Conservation (phyloP, 2,797 vertebrate genomes). For the Odontamblyopus rebecca region DNA sequence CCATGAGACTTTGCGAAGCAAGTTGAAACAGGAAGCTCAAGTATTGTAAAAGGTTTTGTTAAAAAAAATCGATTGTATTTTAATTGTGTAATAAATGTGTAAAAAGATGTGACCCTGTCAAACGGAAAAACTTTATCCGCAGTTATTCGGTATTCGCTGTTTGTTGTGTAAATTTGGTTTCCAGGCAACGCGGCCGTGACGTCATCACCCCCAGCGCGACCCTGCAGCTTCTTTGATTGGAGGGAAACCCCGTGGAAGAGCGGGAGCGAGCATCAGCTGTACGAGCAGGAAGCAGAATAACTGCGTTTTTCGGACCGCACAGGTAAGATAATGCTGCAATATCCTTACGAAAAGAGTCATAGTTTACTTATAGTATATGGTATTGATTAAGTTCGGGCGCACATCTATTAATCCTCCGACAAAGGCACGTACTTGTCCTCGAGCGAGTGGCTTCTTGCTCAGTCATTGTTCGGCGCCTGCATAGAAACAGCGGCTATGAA, state of each 20-base stretch:
- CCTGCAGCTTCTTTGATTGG: conserved; percentile 89
- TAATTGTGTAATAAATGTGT: neutral
- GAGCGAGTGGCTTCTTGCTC: conserved; percentile 48
- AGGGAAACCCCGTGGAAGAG: conserved; percentile 94
- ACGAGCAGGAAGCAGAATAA: conserved; percentile 62
- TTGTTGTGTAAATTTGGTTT: conserved; percentile 70
- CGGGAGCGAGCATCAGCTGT: conserved; percentile 82
- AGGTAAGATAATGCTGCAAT: conserved; percentile 62
- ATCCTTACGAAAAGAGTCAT: rapidly evolving
- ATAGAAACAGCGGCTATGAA: conserved; percentile 38
- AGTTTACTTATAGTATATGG: neutral
- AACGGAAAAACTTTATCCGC: neutral
- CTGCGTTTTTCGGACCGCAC: conserved; percentile 55
- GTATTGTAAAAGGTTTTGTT: neutral
- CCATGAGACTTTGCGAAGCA: conserved; percentile 9
- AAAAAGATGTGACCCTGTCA: neutral
- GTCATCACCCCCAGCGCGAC: conserved; percentile 85
- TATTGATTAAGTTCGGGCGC: neutral
- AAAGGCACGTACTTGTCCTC: conserved; percentile 7
- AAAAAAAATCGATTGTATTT: neutral
- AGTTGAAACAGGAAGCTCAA: neutral
- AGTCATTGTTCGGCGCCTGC: conserved; percentile 65
- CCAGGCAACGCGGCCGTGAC: conserved; percentile 83
- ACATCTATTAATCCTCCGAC: neutral
- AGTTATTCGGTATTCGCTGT: too few relatives aligned